These are phyloP conservation scores for Acleris literana DNA, from an alignment of 2,888 invertebrate genomes.

Conservation along the genomic window DNA sequence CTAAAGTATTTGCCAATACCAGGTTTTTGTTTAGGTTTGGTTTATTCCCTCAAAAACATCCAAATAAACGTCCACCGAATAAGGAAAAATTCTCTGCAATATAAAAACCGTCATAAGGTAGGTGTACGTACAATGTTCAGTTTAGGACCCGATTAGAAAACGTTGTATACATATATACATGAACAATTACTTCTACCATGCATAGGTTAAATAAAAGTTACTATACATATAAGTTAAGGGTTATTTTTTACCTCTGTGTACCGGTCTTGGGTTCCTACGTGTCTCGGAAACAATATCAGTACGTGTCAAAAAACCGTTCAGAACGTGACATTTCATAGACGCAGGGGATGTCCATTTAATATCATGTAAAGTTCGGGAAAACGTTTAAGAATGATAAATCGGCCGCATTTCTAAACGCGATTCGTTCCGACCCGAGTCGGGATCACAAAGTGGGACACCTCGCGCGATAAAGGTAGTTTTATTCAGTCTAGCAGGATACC, in stretches of 20 bases:
- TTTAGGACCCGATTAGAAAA: too few relatives aligned
- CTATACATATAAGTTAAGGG: background rate
- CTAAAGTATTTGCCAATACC: too few relatives aligned
- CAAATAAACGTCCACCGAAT: too few relatives aligned
- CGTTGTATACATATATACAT: too few relatives aligned
- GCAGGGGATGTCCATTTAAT: slow-evolving; percentile 74
- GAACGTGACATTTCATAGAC: slow-evolving; percentile 74
- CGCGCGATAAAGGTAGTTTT: slow-evolving; percentile 44
- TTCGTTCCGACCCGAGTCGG: slow-evolving; percentile 75
- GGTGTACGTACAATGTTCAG: too few relatives aligned
- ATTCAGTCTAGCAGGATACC: slow-evolving; percentile 52
- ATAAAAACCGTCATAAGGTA: too few relatives aligned
- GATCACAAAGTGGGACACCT: slow-evolving; percentile 70
- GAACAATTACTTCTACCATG: background rate
- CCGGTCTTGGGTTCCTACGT: slow-evolving; percentile 8
- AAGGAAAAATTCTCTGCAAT: too few relatives aligned
- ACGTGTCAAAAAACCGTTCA: slow-evolving; percentile 61
- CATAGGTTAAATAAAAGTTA: too few relatives aligned
- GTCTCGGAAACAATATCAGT: slow-evolving; percentile 38
- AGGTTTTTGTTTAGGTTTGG: too few relatives aligned
- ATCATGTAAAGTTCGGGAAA: slow-evolving; percentile 63
- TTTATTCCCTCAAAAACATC: too few relatives aligned
- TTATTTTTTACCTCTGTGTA: background rate
- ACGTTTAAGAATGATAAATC: slow-evolving; percentile 82
- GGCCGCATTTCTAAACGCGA: slow-evolving; percentile 67